Conservation (phyloP, 2,113 vertebrate species). For the Xiphophorus hellerii region DNA sequence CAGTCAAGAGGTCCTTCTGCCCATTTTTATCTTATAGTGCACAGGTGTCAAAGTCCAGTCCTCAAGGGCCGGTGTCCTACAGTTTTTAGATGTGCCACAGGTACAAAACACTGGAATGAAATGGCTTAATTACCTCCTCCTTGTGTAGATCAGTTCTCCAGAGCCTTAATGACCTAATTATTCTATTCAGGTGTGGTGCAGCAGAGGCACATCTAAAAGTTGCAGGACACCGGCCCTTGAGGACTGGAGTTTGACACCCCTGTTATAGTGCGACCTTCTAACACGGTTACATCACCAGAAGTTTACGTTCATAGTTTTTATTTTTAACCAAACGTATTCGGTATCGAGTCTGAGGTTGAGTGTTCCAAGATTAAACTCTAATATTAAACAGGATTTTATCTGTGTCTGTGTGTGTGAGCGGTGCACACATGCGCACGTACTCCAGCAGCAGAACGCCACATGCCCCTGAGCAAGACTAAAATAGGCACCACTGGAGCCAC, state of each 20-base stretch:
- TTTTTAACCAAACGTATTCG: constrained; percentile 17
- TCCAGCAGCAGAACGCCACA: constrained; percentile 24
- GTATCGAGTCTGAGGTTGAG: constrained; percentile 47
- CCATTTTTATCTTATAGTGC: background rate
- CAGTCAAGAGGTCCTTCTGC: background rate
- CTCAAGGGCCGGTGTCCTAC: too few relatives aligned
- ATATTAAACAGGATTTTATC: constrained; percentile 69
- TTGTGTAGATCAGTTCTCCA: too few relatives aligned
- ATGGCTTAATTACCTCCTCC: too few relatives aligned
- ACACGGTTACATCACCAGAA: constrained; percentile 35
- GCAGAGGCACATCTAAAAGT: too few relatives aligned
- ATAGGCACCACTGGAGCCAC: constrained; percentile 45
- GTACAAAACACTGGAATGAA: too few relatives aligned
- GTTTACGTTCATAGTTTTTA: constrained; percentile 27
- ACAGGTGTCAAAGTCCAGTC: too few relatives aligned
- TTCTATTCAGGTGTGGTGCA: too few relatives aligned
- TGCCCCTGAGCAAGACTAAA: constrained; percentile 49
- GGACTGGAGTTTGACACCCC: too few relatives aligned
- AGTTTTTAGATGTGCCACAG: too few relatives aligned
- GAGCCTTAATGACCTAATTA: too few relatives aligned
- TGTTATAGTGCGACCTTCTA: background rate
- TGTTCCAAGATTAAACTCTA: constrained; percentile 67
- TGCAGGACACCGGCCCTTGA: too few relatives aligned
- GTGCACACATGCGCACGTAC: constrained; percentile 2
- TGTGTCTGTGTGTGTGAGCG: constrained; percentile 47